Evolutionary conservation across 2,113 vertebrate genomes (phyloP), one percentile per base, ranked within the genome.

Genomic region (Oryzias celebensis): DNA sequence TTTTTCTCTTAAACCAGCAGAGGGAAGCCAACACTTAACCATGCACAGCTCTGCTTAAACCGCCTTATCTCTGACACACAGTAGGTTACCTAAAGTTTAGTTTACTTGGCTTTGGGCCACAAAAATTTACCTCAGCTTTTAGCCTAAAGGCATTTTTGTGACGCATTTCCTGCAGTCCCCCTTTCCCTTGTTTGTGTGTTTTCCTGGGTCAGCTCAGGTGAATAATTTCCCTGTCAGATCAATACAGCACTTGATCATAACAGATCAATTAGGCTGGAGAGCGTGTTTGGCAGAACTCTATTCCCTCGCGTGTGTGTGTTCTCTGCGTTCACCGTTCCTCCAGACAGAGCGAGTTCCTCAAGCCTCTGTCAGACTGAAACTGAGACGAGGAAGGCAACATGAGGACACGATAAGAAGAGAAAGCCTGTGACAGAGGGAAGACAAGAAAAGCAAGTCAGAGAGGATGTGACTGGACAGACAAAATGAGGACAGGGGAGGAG

Each of bases 151-250:
- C 54, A 44, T 48, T 36, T 6, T 2, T 18, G 31, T 56, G 45
- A 73, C 6, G 52, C 41, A 31, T n/a, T 60, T 65, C 3, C 17
- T 28, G 43, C 41, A 66, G 69, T 67, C 61, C 61, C 47, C 20
- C 5, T 18, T 48, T 42, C 62, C 2, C 42, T 55, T 82, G 62
- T 78, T 80, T 80, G 36, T 77, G 66, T 78, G 41, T 50, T 80
- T 69, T 69, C 49, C 54, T 61, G 78, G 82, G 80, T 87, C 76
- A 74, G 36, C 55, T 85, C 61, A 85, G 82, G 84, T 82, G 58
- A 84, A 77, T 70, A 48, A 74, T 71, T 80, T 61, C 31, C 60
- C 41, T 17, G 42, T 62, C 55, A 50, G 62, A 71, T 73, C 73
- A 80, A 76, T 68, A 75, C 65, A 48, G 55, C 46, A 69, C 77